These are phyloP conservation scores for Rhimphoctona megacephalus DNA, from an alignment of 2,888 invertebrate species.

Conservation along the genomic window DNA sequence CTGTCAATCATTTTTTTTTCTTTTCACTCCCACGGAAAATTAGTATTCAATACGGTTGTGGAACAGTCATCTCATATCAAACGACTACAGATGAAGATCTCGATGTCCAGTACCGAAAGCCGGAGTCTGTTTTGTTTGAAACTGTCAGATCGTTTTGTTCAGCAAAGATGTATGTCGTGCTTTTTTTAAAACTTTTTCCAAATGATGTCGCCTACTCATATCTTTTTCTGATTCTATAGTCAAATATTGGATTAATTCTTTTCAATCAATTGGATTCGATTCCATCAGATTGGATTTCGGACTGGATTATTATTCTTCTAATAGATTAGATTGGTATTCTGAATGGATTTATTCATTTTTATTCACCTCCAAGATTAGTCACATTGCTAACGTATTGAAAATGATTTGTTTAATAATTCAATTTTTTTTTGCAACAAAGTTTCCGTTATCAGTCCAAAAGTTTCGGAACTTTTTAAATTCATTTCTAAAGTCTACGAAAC, in stretches of 20 bases:
- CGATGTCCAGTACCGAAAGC: background rate
- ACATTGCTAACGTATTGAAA: too few relatives aligned
- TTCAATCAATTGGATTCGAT: too few relatives aligned
- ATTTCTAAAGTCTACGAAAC: too few relatives aligned
- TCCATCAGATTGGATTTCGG: background rate
- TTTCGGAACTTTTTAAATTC: too few relatives aligned
- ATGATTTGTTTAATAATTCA: too few relatives aligned
- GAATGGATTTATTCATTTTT: too few relatives aligned
- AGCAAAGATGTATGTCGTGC: background rate
- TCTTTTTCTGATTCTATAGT: too few relatives aligned
- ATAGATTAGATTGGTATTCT: too few relatives aligned
- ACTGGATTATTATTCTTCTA: background rate
- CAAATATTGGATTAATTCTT: too few relatives aligned
- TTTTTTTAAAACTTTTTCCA: background rate
- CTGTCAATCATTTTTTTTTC: conserved; percentile 6
- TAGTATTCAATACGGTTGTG: conserved; percentile 5
- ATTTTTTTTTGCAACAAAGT: too few relatives aligned
- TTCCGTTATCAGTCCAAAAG: too few relatives aligned
- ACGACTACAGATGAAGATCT: background rate
- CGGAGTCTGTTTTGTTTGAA: background rate
- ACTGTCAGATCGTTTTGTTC: background rate
- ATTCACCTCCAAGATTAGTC: too few relatives aligned
- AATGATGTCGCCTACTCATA: background rate
- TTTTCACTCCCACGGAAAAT: conserved; percentile 3
- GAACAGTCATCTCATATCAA: background rate